Base-by-base conservation (phyloP, 2,113 vertebrate species). In the Pachycephala philippinensis region DNA sequence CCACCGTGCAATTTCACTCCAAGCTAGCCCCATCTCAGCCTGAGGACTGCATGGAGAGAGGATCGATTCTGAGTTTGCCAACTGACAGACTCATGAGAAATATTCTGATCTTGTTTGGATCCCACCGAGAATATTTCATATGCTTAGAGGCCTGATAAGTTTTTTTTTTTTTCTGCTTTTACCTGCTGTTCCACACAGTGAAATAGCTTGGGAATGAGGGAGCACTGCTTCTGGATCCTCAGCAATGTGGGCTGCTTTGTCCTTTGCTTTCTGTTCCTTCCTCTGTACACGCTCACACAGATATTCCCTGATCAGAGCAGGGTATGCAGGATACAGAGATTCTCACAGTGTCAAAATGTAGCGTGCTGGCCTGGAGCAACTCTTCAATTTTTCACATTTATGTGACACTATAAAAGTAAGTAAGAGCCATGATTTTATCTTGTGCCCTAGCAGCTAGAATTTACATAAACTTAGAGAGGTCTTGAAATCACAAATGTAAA, bases 401-500 rank as follows among this genome's bases (percentile, higher is more conserved):
- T 97, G 87, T 97, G 95, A 96, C 83, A 84, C 72, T 96, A 60
- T 76, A 93, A 91, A 96, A 96, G 96, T 97, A 96, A 97, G 93
- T 95, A 97, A 96, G 85, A 97, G 83, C 74, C 94, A 89, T 70
- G 95, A 95, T 97, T 96, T 96, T 95, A 92, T 97, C 95, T 95
- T 72, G 50, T 95, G 93, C 95, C 90, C 90, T 65, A 90, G 76
- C 56, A 97, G 94, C 94, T 93, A 94, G 87, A 93, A 97, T 97
- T 97, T 97, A 96, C 96, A 97, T 97, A 92, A 96, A 87, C 93
- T 96, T 88, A 75, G 37, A 95, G 91, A 93, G 84, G 80, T 91
- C 96, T 95, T 97, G 95, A 95, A 97, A 97, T 96, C 96, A 97
- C 94, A 97, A 97, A 97, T 96, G 93, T 68, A 87, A 95, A 97